Evolutionary conservation across 2,888 invertebrate genomes (phyloP).

Genomic region (Xestia ashworthii): DNA sequence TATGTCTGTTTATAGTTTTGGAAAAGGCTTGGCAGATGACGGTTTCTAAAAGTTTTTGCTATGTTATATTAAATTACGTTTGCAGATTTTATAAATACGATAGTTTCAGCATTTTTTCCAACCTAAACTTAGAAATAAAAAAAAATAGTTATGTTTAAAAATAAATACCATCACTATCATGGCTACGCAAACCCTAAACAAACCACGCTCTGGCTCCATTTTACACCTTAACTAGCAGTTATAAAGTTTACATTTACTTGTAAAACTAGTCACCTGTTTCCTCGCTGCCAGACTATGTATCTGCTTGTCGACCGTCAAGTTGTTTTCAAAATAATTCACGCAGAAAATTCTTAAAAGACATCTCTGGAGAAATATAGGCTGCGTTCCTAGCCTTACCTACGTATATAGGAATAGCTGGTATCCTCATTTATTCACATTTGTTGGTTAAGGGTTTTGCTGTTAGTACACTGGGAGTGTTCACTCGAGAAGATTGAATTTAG

Average conservation of each 20-base stretch:
- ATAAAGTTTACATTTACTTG: constrained; percentile 29
- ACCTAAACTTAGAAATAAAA: constrained; percentile 6
- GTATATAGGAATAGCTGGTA: constrained; percentile 7
- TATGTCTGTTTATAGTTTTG: too few relatives aligned
- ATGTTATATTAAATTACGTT: constrained; percentile 14
- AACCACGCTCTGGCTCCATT: neutral
- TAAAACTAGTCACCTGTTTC: neutral
- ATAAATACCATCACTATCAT: neutral
- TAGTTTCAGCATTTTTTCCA: neutral
- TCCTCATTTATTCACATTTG: constrained; percentile 28
- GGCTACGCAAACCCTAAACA: constrained; percentile 3
- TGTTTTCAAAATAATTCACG: constrained; percentile 63
- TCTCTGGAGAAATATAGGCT: constrained; percentile 60
- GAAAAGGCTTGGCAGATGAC: too few relatives aligned
- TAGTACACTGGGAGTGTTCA: too few relatives aligned
- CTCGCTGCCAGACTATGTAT: constrained; percentile 7
- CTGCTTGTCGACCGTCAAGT: constrained; percentile 28
- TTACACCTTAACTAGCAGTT: neutral
- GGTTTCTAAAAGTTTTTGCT: neutral
- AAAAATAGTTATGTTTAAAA: constrained; percentile 23
- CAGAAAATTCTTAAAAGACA: constrained; percentile 58
- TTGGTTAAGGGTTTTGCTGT: constrained; percentile 7
- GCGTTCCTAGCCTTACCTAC: constrained; percentile 21
- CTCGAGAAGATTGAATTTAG: constrained; percentile 62
- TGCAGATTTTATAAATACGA: neutral